A percentile compares a stretch with the other conserved stretches of the same genome.
phyloP scores from a whole-genome alignment of 2,888 invertebrate species.

The Papilio gigon region DNA sequence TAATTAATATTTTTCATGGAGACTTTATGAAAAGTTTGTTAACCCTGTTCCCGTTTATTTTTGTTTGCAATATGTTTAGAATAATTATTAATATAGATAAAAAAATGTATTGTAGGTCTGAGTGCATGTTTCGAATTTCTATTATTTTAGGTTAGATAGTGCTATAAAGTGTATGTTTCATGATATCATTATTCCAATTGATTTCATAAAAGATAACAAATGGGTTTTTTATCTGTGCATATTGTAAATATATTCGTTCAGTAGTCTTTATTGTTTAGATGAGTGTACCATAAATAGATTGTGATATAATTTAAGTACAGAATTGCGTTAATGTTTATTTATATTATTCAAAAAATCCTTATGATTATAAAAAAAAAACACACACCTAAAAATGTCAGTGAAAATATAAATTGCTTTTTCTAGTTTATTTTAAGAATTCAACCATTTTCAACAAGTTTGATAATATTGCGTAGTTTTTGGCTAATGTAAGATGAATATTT shows the following conservation, averaged over 20 bases:
- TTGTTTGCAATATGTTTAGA: background rate
- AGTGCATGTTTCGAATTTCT: background rate
- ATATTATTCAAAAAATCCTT: background rate
- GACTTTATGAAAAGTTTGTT: too few relatives aligned
- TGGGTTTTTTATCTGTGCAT: background rate
- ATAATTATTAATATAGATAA: background rate
- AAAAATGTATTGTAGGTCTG: background rate
- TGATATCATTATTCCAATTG: background rate
- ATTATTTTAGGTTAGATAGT: constrained; percentile 2
- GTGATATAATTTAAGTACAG: constrained; percentile 35
- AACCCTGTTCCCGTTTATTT: too few relatives aligned
- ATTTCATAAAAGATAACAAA: background rate
- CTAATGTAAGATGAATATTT: too few relatives aligned
- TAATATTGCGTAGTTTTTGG: too few relatives aligned
- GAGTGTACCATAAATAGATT: constrained; percentile 18
- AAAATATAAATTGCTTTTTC: background rate
- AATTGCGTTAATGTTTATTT: constrained; percentile 2
- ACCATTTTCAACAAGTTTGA: too few relatives aligned
- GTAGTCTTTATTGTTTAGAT: background rate
- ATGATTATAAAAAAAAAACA: background rate
- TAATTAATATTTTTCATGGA: too few relatives aligned
- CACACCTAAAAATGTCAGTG: background rate
- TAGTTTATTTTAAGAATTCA: too few relatives aligned
- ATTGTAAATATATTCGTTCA: background rate
- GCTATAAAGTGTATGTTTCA: background rate